Conservation (phyloP, 2,113 vertebrate species). For the Guaruba guarouba region DNA sequence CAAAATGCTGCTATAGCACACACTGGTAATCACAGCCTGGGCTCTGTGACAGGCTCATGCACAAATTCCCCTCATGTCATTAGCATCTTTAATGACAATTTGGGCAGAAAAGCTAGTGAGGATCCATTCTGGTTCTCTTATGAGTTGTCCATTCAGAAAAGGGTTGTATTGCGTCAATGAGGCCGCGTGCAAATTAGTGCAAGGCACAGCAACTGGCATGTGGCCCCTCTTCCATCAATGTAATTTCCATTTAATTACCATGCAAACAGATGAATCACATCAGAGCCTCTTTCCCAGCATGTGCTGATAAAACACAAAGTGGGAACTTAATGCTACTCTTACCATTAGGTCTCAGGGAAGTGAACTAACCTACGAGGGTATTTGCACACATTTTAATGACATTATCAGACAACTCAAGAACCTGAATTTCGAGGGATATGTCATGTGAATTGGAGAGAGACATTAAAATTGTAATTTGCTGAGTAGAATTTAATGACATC, state of each 20-base stretch:
- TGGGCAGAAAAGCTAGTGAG: not conserved
- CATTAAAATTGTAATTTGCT: not conserved
- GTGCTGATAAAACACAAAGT: not conserved
- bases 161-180: not conserved
- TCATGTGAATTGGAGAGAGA: not conserved
- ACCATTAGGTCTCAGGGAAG: not conserved
- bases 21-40: not conserved
- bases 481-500: not conserved
- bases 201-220: not conserved
- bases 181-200: not conserved
- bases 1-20: not conserved
- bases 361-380: not conserved
- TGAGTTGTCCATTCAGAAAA: not conserved
- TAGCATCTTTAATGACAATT: not conserved
- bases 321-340: not conserved
- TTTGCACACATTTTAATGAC: not conserved
- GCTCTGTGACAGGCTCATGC: not conserved
- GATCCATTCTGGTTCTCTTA: not conserved
- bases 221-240: not conserved
- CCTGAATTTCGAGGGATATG: not conserved
- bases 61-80: not conserved
- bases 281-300: not conserved
- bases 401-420: not conserved
- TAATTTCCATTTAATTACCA: constrained; percentile 11
- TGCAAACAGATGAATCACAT: not conserved